Conservation (phyloP, 2,888 invertebrate species). For the Ferdinandea cuprea region DNA sequence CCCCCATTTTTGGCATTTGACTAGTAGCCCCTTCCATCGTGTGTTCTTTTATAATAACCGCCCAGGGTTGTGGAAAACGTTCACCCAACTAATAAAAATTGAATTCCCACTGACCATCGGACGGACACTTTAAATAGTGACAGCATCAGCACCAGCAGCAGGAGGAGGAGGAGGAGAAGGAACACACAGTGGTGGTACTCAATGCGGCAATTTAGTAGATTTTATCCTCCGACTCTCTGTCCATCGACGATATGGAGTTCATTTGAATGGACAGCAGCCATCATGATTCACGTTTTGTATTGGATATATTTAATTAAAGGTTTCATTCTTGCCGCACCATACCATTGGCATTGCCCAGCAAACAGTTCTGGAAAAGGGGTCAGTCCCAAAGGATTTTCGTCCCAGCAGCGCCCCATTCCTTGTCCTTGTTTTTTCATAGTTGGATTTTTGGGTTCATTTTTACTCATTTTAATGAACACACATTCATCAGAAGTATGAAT, state of each 20-base stretch:
- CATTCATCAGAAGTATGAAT: conserved; percentile 68
- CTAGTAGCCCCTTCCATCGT: neutral
- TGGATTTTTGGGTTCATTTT: conserved; percentile 62
- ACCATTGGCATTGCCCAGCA: too few species aligned
- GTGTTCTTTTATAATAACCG: conserved; percentile 27
- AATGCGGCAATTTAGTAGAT: conserved; percentile 70
- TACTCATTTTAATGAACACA: conserved; percentile 69
- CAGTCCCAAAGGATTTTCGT: conserved; percentile 54
- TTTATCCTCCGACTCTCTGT: conserved; percentile 27
- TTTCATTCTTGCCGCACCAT: conserved; percentile 57
- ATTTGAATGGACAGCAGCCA: conserved; percentile 72
- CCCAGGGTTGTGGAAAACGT: conserved; percentile 44
- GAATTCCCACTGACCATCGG: conserved; percentile 69
- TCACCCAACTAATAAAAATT: conserved; percentile 68
- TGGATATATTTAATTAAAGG: conserved; percentile 74
- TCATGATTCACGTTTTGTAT: conserved; percentile 74
- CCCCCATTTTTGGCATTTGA: conserved; percentile 22
- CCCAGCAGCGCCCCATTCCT: neutral
- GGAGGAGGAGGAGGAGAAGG: too few species aligned
- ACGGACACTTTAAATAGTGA: conserved; percentile 66
- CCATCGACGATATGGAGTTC: conserved; percentile 59
- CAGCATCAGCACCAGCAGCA: too few species aligned
- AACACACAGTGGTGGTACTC: conserved; percentile 54
- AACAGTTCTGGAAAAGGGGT: conserved; percentile 41
- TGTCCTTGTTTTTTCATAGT: conserved; percentile 51